Base-by-base conservation (phyloP, 2,888 invertebrate genomes). In the Macropis europaea region DNA sequence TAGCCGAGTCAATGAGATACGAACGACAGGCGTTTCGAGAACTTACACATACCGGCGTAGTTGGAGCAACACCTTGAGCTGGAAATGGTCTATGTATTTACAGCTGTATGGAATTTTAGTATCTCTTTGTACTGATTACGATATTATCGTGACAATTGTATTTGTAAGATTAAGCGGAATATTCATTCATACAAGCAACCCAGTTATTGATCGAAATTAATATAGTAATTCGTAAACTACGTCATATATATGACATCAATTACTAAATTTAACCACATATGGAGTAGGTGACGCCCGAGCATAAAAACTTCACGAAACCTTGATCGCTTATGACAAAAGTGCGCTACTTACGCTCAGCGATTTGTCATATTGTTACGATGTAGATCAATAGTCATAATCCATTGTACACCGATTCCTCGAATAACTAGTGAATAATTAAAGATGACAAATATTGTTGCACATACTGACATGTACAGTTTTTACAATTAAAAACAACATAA, bases 231-330 rank as follows among this genome's bases (percentile, higher is more conserved):
- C n/a, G 9, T 2, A 9, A 17, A 30, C n/a, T 5, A 9, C 3
- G 11, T 34, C n/a, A 1, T 11, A 5, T n/a, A 15, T 6, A 3
- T 42, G 54, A 50, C 24, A 42, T 30, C 40, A 15, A 48, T 52
- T 28, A 40, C 22, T 48, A 54, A 66, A 26, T 47, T 53, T 53
- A 67, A 53, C 17, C 15, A 42, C 15, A 22, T 34, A 36, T 36
- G 15, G 42, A 34, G 9, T 28, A 36, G 32, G 24, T 47, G 47
- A 54, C 52, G 24, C 22, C 19, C 45, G 15, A 9, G 2, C 17
- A 36, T 36, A 24, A 56, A 56, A 28, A 40, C 43, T 56, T 42
- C 34, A 48, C 34, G 54, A 66, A 40, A 54, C 66, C 66, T 68
- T 48, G 66, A 28, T 42, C 63, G 30, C 34, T 11, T 28, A 22